phyloP scores from a whole-genome alignment of 2,888 invertebrate species.

The Limnephilus auricula region DNA sequence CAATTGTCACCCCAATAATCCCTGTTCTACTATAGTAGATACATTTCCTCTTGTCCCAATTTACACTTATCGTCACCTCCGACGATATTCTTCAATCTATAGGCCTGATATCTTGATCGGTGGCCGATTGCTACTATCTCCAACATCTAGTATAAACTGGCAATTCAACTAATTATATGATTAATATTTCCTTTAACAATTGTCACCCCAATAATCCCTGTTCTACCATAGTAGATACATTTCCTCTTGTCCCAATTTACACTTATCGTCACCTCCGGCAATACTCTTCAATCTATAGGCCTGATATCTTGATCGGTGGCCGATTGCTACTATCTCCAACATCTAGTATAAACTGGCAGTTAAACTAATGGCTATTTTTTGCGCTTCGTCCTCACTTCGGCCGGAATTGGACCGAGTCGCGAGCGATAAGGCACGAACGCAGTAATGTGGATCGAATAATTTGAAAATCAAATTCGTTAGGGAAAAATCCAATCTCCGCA shows the following conservation, averaged over 20 bases:
- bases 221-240: neutral
- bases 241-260: neutral
- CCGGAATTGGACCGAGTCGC: neutral
- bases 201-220: neutral
- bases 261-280: neutral
- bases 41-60: neutral
- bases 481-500: conserved; percentile 58
- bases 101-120: too few species aligned
- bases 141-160: too few species aligned
- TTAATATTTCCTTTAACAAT: too few species aligned
- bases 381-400: neutral
- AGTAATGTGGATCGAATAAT: conserved; percentile 34
- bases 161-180: too few species aligned
- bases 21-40: neutral
- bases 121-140: too few species aligned
- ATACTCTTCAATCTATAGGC: neutral
- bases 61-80: neutral
- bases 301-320: neutral
- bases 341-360: neutral
- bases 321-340: neutral
- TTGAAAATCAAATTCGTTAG: conserved; percentile 56
- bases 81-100: neutral
- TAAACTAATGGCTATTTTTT: conserved; percentile 23
- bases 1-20: too few species aligned
- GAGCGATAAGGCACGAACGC: conserved; percentile 40